Evolutionary conservation across 35 echinoderm and acorn worm genomes (phyloP), one percentile per base, ranked within the genome.

Genomic region (Eucidaris tribuloides): DNA sequence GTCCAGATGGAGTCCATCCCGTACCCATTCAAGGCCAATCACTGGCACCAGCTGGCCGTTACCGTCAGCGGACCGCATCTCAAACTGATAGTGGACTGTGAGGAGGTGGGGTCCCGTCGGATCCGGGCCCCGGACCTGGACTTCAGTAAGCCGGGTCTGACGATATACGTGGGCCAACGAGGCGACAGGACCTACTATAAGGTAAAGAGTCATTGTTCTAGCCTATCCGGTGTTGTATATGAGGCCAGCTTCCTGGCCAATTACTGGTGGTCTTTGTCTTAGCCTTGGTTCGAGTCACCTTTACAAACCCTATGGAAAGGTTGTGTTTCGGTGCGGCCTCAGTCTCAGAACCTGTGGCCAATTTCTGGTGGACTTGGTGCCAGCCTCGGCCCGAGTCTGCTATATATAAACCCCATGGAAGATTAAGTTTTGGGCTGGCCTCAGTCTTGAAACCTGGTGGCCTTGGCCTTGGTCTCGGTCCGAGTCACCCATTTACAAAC

Each of bases 21-120:
- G 0, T 71, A 80, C 7, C 83, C 71, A 5, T 59, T 91, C 20
- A 11, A 55, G 28, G 43, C 65, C 9, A 76, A 91, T 22, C 46
- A 83, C 38, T 96, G 93, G 93, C 70, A 66, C 23, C 79, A 91
- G 43, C 55, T 96, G 3, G 93, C 93, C 2, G 48, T 96, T 23
- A 87, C 83, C 14, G 60, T 96, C 46, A 96, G 93, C 42, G 88
- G 93, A 36, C 58, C 89, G 0, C 89, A 91, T 46, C 79, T 96
- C 79, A 87, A 84, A 44, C 66, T 96, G 5, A 86, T 78, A 19
- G 44, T 91, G 14, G 79, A 96, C 58, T 96, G 93, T 42, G 19
- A 91, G 32, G 80, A 91, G 59, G 48, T 83, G 5, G 82, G 46
- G 0, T 58, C 84, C 3, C 57, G 89, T 7, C 66, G 83, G 30